Evolutionary conservation across 2,797 vertebrate species (phyloP).

Genomic region (Coracias cyanogaster): DNA sequence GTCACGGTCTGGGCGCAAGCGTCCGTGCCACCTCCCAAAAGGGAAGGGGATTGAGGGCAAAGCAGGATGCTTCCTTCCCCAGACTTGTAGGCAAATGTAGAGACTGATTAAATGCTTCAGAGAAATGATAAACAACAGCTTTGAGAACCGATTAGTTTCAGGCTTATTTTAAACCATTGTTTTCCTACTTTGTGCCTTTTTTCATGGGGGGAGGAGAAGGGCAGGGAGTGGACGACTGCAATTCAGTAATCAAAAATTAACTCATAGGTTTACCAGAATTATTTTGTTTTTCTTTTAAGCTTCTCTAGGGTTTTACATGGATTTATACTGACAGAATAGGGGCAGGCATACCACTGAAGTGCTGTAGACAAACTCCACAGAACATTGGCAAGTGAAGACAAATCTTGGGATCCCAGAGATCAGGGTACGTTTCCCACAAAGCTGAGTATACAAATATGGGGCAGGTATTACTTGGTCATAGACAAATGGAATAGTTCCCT

Average conservation of each 20-base stretch:
- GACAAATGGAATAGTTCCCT: not conserved
- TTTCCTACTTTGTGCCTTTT: not conserved
- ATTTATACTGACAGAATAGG: not conserved
- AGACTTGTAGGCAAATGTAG: no score
- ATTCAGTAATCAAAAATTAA: not conserved
- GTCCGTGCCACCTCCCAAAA: no score
- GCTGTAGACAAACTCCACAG: not conserved
- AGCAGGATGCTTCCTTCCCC: no score
- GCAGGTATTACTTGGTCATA: not conserved
- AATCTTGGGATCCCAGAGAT: not conserved
- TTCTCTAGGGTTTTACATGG: not conserved
- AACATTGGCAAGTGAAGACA: not conserved
- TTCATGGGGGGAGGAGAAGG: not conserved
- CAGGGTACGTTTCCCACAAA: not conserved
- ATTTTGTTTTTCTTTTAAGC: not conserved
- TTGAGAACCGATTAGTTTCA: not conserved
- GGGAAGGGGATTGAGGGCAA: no score
- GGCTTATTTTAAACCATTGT: not conserved
- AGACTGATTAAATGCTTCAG: conserved; percentile 4
- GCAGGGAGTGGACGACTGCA: accelerated
- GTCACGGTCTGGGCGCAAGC: no score
- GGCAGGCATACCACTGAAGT: not conserved
- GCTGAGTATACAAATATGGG: not conserved
- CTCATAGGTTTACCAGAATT: not conserved
- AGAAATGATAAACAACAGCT: not conserved